phyloP scores from a whole-genome alignment of 2,888 invertebrate genomes.

The Macrosiphum euphorbiae region DNA sequence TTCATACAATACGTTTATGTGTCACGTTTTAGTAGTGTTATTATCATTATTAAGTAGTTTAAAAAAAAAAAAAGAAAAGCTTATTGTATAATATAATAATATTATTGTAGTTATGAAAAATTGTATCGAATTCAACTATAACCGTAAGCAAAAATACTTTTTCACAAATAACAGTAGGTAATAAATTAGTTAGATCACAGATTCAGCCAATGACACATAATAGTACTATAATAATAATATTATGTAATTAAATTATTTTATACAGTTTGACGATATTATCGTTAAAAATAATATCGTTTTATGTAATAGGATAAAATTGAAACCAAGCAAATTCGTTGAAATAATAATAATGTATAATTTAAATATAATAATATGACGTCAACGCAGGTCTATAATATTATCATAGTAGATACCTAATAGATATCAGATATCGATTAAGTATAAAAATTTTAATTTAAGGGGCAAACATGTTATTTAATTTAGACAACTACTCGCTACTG shows the following conservation, averaged over 20 bases:
- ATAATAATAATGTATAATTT: neutral
- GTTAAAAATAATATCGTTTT: neutral
- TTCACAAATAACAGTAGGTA: neutral
- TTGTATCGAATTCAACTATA: neutral
- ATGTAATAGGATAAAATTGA: neutral
- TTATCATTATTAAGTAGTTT: neutral
- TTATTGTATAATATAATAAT: neutral
- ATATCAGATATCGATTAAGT: neutral
- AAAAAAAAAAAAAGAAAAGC: neutral
- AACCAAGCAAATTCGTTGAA: neutral
- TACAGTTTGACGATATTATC: neutral
- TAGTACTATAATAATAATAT: neutral
- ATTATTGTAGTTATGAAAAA: neutral
- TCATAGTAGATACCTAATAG: neutral
- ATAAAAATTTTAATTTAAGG: neutral
- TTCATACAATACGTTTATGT: neutral
- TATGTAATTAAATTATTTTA: neutral
- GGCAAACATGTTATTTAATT: neutral
- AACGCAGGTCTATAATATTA: neutral
- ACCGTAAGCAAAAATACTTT: neutral
- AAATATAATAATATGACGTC: neutral
- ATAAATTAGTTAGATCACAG: conserved; percentile 29
- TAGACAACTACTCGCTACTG: neutral
- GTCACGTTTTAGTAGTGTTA: neutral
- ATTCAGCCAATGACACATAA: conserved; percentile 8